Conservation (phyloP, 2,113 vertebrate species). For the Semnopithecus entellus region DNA sequence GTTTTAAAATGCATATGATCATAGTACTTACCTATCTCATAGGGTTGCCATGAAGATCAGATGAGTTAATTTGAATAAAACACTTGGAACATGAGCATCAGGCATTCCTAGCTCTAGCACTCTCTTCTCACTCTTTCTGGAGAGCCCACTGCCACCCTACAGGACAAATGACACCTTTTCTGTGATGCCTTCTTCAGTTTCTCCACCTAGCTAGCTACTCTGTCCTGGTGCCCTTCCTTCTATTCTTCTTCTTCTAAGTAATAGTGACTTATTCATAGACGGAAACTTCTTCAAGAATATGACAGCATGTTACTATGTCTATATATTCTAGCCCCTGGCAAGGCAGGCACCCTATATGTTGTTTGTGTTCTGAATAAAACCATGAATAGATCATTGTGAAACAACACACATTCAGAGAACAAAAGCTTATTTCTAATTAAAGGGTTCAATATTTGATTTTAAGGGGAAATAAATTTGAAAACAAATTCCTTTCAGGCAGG, state of each 20-base stretch:
- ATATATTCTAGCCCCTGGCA: neutral
- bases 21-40: neutral
- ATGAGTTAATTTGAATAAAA: neutral
- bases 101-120: neutral
- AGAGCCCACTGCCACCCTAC: neutral
- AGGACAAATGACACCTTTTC: neutral
- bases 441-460: neutral
- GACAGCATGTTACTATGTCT: neutral
- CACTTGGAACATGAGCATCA: neutral
- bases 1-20: neutral
- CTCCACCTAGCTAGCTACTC: neutral
- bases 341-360: neutral
- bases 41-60: neutral
- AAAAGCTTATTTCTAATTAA: neutral
- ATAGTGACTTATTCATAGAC: neutral
- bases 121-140: neutral
- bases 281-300: neutral
- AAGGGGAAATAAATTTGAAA: constrained; percentile 27
- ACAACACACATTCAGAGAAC: neutral
- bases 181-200: neutral
- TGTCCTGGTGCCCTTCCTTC: neutral
- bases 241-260: neutral
- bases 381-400: neutral
- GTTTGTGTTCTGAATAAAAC: neutral
- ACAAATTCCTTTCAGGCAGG: constrained; percentile 15